A percentile compares a stretch with the other conserved stretches of the same genome.
These are phyloP conservation scores for Frankliniella fusca DNA, from an alignment of 2,888 invertebrate genomes.

Conservation along the genomic window DNA sequence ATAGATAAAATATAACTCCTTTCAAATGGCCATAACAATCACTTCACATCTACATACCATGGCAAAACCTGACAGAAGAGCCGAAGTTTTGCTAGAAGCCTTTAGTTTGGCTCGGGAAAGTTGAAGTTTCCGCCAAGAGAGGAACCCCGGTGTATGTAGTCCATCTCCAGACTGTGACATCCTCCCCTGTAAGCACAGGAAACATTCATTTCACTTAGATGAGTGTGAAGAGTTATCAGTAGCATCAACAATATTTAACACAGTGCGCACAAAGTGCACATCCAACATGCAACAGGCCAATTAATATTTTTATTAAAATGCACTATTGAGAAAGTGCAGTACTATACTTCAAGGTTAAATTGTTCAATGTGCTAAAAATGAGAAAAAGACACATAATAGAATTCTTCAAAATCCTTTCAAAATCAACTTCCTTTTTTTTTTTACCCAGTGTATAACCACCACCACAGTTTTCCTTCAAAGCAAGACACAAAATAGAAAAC, in stretches of 20 bases:
- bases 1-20: background rate
- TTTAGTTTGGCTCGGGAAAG: conserved; percentile 95
- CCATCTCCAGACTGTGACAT: conserved; percentile 73
- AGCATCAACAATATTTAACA: background rate
- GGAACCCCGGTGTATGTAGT: conserved; percentile 75
- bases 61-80: conserved; percentile 92
- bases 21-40: background rate
- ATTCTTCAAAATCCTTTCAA: too few relatives aligned
- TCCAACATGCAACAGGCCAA: background rate
- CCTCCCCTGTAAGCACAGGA: conserved; percentile 46
- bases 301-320: background rate
- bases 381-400: too few relatives aligned
- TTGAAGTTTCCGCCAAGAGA: conserved; percentile 87
- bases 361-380: background rate
- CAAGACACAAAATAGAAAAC: too few relatives aligned
- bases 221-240: background rate
- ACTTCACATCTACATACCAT: conserved; percentile 68
- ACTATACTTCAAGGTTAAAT: background rate
- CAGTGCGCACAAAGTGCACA: background rate
- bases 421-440: too few relatives aligned
- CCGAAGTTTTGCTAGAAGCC: conserved; percentile 96
- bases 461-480: too few relatives aligned
- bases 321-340: background rate
- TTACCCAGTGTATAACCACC: too few relatives aligned
- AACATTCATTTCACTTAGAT: background rate